A percentile compares a stretch with the other conserved stretches of the same genome.
Conservation (phyloP, 2,888 invertebrate genomes). For the Marronus borbonicus region DNA sequence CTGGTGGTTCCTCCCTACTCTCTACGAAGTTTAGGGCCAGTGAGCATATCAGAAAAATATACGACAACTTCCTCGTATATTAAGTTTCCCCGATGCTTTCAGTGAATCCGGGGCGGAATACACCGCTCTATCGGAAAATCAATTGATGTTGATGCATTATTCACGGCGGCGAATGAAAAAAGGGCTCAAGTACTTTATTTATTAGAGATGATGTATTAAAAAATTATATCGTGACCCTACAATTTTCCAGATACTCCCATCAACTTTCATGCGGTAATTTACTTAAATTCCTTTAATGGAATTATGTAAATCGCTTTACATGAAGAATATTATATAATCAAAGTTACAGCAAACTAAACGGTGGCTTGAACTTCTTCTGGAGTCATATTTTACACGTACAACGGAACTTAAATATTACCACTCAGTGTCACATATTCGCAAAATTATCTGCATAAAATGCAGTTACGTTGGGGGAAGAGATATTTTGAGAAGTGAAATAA, state of each 20-base stretch:
- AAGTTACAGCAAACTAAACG: too few relatives aligned
- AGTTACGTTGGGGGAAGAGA: too few relatives aligned
- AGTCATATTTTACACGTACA: too few relatives aligned
- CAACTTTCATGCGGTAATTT: background rate
- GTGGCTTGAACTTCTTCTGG: too few relatives aligned
- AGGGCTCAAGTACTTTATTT: conserved; percentile 40
- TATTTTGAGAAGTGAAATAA: too few relatives aligned
- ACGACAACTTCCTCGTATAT: conserved; percentile 48
- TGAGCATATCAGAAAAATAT: conserved; percentile 49
- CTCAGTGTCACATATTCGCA: too few relatives aligned
- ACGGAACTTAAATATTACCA: too few relatives aligned
- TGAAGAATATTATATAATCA: too few relatives aligned
- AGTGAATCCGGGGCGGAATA: conserved; percentile 18
- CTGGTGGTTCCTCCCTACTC: conserved; percentile 46
- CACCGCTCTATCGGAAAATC: conserved; percentile 44
- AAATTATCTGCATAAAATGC: too few relatives aligned
- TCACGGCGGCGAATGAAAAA: conserved; percentile 38
- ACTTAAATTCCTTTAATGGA: too few relatives aligned
- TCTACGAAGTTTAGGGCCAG: conserved; percentile 48
- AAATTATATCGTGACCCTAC: background rate
- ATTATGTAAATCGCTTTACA: too few relatives aligned
- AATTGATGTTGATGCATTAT: conserved; percentile 43
- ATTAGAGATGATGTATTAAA: conserved; percentile 33
- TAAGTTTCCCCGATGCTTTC: conserved; percentile 46
- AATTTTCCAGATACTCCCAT: background rate